Percentiles rank a stretch among this genome's conserved stretches.
These are phyloP conservation scores for Danio choprae DNA, from an alignment of 2,797 vertebrate species.

Conservation along the genomic window DNA sequence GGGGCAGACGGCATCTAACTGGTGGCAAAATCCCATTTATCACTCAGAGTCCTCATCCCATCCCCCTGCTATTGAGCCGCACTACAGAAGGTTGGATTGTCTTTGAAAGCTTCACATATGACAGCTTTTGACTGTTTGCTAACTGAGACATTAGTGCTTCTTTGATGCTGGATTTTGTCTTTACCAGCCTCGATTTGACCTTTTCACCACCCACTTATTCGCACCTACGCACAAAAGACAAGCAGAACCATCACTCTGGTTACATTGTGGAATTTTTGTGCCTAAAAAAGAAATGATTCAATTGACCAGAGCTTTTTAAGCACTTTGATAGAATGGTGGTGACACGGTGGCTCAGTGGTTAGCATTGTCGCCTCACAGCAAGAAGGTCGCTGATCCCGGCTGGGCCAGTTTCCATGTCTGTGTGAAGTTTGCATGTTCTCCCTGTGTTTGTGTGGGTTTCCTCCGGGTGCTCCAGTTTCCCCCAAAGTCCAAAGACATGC, in stretches of 20 bases:
- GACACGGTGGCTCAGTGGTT: too few relatives aligned
- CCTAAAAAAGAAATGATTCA: constrained; percentile 9
- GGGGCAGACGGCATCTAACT: constrained; percentile 21
- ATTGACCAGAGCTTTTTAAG: background rate
- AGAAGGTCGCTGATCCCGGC: too few relatives aligned
- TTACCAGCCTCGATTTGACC: constrained; percentile 22
- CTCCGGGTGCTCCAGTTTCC: too few relatives aligned
- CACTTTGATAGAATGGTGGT: background rate
- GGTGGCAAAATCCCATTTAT: constrained; percentile 16
- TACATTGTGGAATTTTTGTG: constrained; percentile 13
- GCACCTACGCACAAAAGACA: background rate
- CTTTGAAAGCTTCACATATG: constrained; percentile 7
- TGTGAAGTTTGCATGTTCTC: too few relatives aligned
- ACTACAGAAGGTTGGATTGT: background rate
- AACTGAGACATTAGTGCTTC: constrained; percentile 12
- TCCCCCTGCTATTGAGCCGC: constrained; percentile 8
- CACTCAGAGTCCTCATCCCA: constrained; percentile 1
- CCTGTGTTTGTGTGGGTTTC: too few relatives aligned
- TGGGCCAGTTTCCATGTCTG: too few relatives aligned
- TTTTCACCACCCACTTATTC: constrained; percentile 25
- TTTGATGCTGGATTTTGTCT: background rate
- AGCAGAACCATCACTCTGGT: background rate
- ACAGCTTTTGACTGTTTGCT: constrained; percentile 17
- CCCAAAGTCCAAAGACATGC: too few relatives aligned
- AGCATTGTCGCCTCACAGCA: too few relatives aligned